Base-by-base conservation (phyloP, 2,113 vertebrate species). In the Polyodon spathula region DNA sequence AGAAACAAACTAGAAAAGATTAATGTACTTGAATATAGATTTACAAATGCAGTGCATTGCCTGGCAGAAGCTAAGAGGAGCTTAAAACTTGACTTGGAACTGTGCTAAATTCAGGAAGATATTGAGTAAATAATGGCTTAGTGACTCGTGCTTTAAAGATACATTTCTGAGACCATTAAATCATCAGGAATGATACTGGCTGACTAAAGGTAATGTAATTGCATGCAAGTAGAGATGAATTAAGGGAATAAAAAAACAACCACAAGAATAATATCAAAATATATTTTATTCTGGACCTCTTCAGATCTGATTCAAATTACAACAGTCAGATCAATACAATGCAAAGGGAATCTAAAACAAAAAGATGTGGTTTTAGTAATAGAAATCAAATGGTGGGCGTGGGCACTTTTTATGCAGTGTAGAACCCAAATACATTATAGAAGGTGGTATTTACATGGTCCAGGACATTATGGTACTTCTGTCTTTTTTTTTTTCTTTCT, bases 231-330 rank as follows among this genome's bases (percentile, higher is more conserved):
- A 51, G 40, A 16, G 12, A 16, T 63, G 40, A 59, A 44, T 12
- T n/a, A 6, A 27, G 17, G 10, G 9, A 8, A 50, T 74, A 78
- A 86, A 63, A 87, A 70, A 78, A 79, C 67, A 82, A 78, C 69
- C 82, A 88, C 82, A 81, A 86, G 52, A 9, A 69, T 95, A 89
- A 92, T 97, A 97, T 97, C 94, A 98, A 98, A 98, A 98, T 98
- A 97, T 92, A 97, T 91, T 98, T 98, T 97, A 97, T 97, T 98
- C 92, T 97, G 93, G 92, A 93, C 92, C 91, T 92, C 84, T 91
- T 91, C 90, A 89, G 91, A 94, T 96, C 92, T 89, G 90, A 92
- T 88, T 93, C 85, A 88, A 95, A 93, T 89, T 91, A 92, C 87
- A 94, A 92, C 93, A 93, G 90, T 95, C 94, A 93, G 92, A 94